A percentile compares a stretch with the other conserved stretches of the same genome.
Evolutionary conservation across 64 coral and sea anemone genomes (phyloP).

Genomic region (Porites australiensis): DNA sequence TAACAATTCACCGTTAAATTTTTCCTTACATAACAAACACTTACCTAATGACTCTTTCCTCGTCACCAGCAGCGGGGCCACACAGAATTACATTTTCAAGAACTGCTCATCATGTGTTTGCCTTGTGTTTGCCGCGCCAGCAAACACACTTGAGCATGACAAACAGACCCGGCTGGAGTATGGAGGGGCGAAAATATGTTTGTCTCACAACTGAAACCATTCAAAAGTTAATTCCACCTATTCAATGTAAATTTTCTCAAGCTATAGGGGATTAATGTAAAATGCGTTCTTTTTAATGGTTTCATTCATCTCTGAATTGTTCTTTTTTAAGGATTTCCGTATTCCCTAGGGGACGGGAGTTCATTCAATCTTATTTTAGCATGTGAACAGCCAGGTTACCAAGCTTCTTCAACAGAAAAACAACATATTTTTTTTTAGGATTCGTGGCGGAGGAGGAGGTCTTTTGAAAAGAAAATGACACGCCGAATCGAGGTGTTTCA

Average conservation of each 20-base stretch:
- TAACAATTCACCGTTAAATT: neutral
- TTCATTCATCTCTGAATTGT: neutral
- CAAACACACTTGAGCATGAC: conserved; percentile 5
- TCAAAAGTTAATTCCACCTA: neutral
- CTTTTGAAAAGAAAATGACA: neutral
- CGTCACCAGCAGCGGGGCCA: neutral
- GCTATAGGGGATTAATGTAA: neutral
- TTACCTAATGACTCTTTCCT: neutral
- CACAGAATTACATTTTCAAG: neutral
- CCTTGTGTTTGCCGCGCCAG: neutral
- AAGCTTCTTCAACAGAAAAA: neutral
- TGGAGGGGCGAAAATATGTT: neutral
- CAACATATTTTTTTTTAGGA: neutral
- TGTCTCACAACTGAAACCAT: neutral
- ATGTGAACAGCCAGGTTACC: conserved; percentile 11
- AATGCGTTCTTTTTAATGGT: neutral
- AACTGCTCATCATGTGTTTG: neutral
- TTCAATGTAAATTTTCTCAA: neutral
- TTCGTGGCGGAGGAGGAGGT: neutral
- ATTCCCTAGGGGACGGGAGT: neutral
- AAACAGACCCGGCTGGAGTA: neutral
- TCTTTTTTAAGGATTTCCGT: neutral
- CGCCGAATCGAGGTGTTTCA: conserved; percentile 40
- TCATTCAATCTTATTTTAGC: neutral
- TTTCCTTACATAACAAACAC: neutral